Evolutionary conservation across 2,113 vertebrate genomes (phyloP).

Genomic region (Erythrolamprus reginae): DNA sequence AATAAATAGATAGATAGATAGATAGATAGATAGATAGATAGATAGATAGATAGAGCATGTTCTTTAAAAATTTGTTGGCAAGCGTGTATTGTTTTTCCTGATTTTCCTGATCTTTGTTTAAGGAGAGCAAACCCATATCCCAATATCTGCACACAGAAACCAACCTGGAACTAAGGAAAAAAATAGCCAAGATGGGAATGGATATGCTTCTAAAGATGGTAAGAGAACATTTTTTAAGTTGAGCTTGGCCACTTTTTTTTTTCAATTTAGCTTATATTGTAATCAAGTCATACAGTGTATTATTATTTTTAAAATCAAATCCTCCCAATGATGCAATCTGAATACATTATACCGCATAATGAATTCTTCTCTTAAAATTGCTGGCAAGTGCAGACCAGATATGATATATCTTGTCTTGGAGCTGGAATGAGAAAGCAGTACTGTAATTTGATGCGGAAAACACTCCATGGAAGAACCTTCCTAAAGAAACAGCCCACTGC

Average conservation of each 20-base stretch:
- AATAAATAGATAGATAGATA: no score
- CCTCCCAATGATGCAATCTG: background rate
- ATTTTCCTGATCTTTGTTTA: slow-evolving; percentile 35
- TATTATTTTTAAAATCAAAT: background rate
- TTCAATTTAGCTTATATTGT: background rate
- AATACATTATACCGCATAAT: background rate
- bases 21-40: no score
- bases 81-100: background rate
- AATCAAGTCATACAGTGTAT: background rate
- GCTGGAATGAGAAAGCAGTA: background rate
- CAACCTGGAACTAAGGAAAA: slow-evolving; percentile 74
- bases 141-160: slow-evolving; percentile 73
- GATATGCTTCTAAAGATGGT: slow-evolving; percentile 95
- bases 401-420: background rate
- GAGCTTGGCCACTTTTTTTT: background rate
- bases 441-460: background rate
- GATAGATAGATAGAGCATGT: background rate
- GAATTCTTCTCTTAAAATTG: background rate
- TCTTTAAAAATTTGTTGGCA: background rate
- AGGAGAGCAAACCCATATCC: slow-evolving; percentile 92
- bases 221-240: slow-evolving; percentile 35
- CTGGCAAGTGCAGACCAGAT: background rate
- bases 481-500: background rate
- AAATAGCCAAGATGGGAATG: slow-evolving; percentile 86
- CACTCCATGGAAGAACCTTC: background rate